A percentile compares a stretch with the other conserved stretches of the same genome.
These are phyloP conservation scores for Gastrophryne carolinensis DNA, from an alignment of 2,797 vertebrate genomes.

Conservation along the genomic window DNA sequence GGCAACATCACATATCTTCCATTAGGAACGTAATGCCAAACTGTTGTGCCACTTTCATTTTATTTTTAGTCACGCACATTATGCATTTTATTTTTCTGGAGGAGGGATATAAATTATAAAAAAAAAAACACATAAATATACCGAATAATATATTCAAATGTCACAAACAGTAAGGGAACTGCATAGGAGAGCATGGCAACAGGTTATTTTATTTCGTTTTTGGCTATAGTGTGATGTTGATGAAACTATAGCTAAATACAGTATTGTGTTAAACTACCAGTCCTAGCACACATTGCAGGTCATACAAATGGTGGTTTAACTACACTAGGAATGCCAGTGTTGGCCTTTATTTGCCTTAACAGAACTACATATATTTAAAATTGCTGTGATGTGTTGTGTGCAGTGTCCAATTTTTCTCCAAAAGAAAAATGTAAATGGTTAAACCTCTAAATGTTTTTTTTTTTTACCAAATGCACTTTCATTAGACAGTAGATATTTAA, in stretches of 20 bases:
- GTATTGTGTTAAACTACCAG: not conserved
- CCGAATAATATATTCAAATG: not conserved
- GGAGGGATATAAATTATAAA: constrained; percentile 25
- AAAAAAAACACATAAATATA: not conserved
- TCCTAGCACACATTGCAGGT: not conserved
- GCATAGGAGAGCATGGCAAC: constrained; percentile 33
- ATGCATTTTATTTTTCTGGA: constrained; percentile 42
- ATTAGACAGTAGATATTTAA: no score
- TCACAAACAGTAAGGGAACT: not conserved
- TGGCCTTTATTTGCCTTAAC: no score
- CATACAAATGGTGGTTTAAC: not conserved
- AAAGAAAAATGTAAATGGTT: no score
- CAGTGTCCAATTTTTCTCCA: not conserved
- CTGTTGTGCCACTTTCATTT: constrained; percentile 10
- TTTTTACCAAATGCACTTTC: no score
- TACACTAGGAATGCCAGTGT: not conserved
- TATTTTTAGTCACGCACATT: constrained; percentile 40
- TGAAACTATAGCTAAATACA: constrained; percentile 22
- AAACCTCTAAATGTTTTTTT: no score
- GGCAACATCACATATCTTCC: constrained; percentile 65
- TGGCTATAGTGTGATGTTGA: not conserved
- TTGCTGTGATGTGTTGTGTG: not conserved
- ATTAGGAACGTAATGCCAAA: constrained; percentile 69
- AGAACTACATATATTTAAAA: not conserved
- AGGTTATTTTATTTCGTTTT: not conserved